These are phyloP conservation scores for Ammospiza caudacuta DNA, from an alignment of 2,113 vertebrate species.

Conservation along the genomic window DNA sequence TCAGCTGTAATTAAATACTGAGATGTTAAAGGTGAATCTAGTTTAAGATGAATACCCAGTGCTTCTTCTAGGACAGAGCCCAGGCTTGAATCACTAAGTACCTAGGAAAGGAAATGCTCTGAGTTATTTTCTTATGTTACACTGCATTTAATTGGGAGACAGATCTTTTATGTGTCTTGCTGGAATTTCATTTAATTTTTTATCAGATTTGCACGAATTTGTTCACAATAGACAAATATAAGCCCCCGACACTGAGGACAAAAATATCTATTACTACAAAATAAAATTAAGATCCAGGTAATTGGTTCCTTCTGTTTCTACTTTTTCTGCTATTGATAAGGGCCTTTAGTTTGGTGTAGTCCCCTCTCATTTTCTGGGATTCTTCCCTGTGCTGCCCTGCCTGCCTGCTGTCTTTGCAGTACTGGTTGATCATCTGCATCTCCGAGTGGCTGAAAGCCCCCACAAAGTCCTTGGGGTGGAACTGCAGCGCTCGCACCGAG, in stretches of 20 bases:
- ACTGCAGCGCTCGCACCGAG: conserved; percentile 75
- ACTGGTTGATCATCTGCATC: conserved; percentile 90
- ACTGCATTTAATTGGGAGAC: conserved; percentile 36
- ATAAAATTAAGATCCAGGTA: conserved; percentile 80
- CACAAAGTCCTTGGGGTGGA: conserved; percentile 88
- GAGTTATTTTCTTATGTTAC: conserved; percentile 42
- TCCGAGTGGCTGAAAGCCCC: conserved; percentile 88
- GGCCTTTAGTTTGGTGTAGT: conserved; percentile 93
- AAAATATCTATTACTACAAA: neutral
- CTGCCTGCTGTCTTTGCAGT: conserved; percentile 92
- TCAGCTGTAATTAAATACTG: conserved; percentile 45
- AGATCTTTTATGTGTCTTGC: neutral
- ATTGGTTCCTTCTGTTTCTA: conserved; percentile 90
- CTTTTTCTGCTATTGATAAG: conserved; percentile 93
- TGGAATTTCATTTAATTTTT: conserved; percentile 4
- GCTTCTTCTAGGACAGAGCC: conserved; percentile 55
- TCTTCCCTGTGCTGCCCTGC: conserved; percentile 76
- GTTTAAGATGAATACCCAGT: conserved; percentile 69
- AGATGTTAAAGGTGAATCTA: conserved; percentile 57
- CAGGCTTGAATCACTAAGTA: conserved; percentile 43
- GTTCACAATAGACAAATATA: conserved; percentile 45
- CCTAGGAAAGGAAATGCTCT: conserved; percentile 51
- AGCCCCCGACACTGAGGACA: conserved; percentile 25
- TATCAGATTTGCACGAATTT: conserved; percentile 43
- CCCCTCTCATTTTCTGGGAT: conserved; percentile 82